phyloP scores from a whole-genome alignment of 2,797 vertebrate species.

The Clamator glandarius region DNA sequence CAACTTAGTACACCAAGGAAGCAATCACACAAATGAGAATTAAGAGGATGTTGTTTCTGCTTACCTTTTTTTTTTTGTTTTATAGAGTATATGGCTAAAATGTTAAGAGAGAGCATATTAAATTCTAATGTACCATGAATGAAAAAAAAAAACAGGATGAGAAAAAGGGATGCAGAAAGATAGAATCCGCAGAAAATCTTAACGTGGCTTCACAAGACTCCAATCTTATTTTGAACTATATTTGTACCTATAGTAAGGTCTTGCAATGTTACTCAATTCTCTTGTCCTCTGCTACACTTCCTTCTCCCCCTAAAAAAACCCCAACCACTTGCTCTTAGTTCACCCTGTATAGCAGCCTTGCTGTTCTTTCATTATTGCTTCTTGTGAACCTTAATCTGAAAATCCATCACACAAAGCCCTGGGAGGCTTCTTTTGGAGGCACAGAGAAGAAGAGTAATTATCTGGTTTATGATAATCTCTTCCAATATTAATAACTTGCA shows the following conservation, averaged over 20 bases:
- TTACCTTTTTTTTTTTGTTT: not conserved
- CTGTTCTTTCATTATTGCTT: not conserved
- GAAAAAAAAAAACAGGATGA: not conserved
- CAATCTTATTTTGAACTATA: not conserved
- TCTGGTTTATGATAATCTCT: not conserved
- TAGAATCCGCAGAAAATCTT: not conserved
- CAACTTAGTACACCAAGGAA: not conserved
- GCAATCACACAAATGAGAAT: not conserved
- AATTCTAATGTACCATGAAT: not conserved
- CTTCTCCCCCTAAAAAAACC: not conserved
- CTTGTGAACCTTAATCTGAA: not conserved
- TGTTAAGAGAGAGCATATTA: not conserved
- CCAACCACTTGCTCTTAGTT: not conserved
- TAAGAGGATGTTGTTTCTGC: not conserved
- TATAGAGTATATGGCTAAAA: not conserved
- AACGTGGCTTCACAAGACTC: not conserved
- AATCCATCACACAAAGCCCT: not conserved
- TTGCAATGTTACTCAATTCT: not conserved
- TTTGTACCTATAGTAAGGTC: not conserved
- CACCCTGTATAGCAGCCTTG: not conserved
- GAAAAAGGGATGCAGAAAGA: not conserved
- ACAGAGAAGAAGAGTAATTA: not conserved
- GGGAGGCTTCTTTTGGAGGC: not conserved
- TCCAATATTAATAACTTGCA: not conserved
- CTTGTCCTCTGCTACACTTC: rapidly evolving